Evolutionary conservation across 2,113 vertebrate species (phyloP).

Genomic region (Gadus macrocephalus): DNA sequence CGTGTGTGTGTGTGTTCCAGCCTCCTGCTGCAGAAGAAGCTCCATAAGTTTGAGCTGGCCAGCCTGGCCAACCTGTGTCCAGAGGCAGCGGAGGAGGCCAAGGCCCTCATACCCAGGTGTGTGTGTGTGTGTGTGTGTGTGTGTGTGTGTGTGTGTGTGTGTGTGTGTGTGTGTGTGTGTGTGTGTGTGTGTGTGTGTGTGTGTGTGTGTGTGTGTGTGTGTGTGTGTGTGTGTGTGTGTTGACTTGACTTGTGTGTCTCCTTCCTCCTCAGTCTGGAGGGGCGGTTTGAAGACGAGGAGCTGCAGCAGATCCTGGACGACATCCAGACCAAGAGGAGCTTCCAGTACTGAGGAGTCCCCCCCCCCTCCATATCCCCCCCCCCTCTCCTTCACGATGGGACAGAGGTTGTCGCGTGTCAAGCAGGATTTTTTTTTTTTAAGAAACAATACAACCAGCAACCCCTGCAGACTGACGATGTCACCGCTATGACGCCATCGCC

Average conservation of each 20-base stretch:
- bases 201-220: background rate
- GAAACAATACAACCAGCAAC: too few species aligned
- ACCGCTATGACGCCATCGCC: too few species aligned
- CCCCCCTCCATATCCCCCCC: too few species aligned
- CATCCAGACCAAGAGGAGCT: conserved; percentile 97
- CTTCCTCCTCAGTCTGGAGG: conserved; percentile 79
- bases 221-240: background rate
- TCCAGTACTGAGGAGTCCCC: conserved; percentile 80
- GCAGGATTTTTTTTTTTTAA: too few species aligned
- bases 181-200: background rate
- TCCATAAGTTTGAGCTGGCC: conserved; percentile 95
- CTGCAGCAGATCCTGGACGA: conserved; percentile 96
- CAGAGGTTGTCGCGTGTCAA: too few species aligned
- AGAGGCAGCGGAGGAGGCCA: conserved; percentile 94
- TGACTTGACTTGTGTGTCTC: background rate
- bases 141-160: too few species aligned
- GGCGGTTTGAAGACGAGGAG: conserved; percentile 94
- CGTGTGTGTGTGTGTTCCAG: conserved; percentile 51
- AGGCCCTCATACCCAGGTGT: conserved; percentile 94
- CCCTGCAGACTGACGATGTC: too few species aligned
- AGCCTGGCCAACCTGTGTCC: conserved; percentile 97
- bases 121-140: background rate
- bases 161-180: too few species aligned
- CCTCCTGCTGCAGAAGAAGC: conserved; percentile 94
- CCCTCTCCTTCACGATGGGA: too few species aligned